Conservation (phyloP, 1,140 invertebrate species). For the Tyrophagus putrescentiae region DNA sequence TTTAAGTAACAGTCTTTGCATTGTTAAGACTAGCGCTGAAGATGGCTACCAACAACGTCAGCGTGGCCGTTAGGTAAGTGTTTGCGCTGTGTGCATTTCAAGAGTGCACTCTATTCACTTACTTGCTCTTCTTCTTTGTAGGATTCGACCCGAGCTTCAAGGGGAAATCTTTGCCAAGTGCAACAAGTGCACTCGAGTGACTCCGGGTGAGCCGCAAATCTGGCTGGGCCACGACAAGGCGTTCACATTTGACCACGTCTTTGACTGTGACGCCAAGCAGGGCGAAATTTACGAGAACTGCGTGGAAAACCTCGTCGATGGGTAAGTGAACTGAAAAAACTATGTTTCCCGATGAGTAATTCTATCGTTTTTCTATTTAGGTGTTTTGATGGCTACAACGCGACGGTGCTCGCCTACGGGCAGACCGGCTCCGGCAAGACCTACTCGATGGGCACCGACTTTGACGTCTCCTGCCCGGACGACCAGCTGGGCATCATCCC, state of each 20-base stretch:
- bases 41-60: constrained; percentile 18
- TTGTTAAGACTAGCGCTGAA: no score
- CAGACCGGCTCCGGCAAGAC: constrained; percentile 93
- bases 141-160: constrained; percentile 82
- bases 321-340: no score
- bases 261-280: constrained; percentile 55
- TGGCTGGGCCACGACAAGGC: constrained; percentile 81
- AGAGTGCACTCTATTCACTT: no score
- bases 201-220: constrained; percentile 72
- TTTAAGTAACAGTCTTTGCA: no score
- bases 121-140: constrained; percentile 37
- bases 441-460: constrained; percentile 96
- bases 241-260: constrained; percentile 94
- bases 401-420: constrained; percentile 88
- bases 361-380: constrained; percentile 22
- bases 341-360: neutral
- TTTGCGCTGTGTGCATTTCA: no score
- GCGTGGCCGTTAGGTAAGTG: constrained; percentile 11
- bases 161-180: constrained; percentile 88
- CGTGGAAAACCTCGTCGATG: constrained; percentile 66
- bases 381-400: constrained; percentile 81
- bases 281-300: constrained; percentile 65
- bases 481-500: constrained; percentile 77
- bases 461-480: constrained; percentile 50
- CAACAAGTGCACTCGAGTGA: constrained; percentile 73